Evolutionary conservation across 2,113 vertebrate genomes (phyloP), one percentile per base, ranked within the genome.

Genomic region (Beaufortia kweichowensis): DNA sequence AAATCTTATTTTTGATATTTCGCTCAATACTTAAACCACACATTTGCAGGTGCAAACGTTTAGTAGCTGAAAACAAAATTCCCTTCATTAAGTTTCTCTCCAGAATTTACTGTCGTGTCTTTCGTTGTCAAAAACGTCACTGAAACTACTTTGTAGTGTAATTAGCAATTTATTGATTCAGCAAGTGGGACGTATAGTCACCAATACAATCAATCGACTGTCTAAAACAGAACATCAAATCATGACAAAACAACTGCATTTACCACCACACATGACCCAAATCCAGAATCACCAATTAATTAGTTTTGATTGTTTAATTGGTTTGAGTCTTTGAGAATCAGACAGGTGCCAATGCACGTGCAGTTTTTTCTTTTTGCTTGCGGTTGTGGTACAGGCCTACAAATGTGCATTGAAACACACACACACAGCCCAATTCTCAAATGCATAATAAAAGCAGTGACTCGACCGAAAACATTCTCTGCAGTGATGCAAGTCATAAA

Each of bases 161-260:
- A 75, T 84, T 78, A 75, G 77, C 77, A 71, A 62, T 66, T 68
- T 82, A 84, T 81, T 77, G 80, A 82, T 82, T 82, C 6, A 79
- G 43, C 53, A 59, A 41, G 65, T 70, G 65, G 19, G 41, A 56
- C 60, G 72, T 64, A 73, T 76, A 76, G 55, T 73, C 63, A 75
- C 72, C 71, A 67, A 72, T 65, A 57, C 57, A 71, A 79, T 72
- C 72, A 61, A 68, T 64, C 64, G 68, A 77, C 66, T 64, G 11
- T 35, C 24, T 73, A 50, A 43, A 65, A 33, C 55, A 35, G 26
- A 68, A 78, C 56, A 48, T 72, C 24, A 79, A 79, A 79, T 66
- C 14, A 68, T 66, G 41, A 14, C 41, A 59, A 78, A 64, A 59
- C 53, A 57, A 55, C 24, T 50, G 50, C 61, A n/a, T 69, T 57